A percentile compares a stretch with the other conserved stretches of the same genome.
Evolutionary conservation across 2,797 vertebrate genomes (phyloP).

Genomic region (Anguilla anguilla): DNA sequence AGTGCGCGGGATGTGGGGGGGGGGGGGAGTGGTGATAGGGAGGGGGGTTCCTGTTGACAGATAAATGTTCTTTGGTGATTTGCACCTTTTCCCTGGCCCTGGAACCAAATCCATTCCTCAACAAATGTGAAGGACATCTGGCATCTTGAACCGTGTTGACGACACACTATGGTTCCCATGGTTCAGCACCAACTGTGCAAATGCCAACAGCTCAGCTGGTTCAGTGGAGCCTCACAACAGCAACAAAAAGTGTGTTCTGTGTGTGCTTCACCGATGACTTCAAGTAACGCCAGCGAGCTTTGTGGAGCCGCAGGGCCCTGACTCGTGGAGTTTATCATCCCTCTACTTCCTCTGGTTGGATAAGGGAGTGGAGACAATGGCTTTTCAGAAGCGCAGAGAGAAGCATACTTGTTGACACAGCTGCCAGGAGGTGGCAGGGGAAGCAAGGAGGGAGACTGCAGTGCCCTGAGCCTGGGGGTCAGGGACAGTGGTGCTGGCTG

Average conservation of each 20-base stretch:
- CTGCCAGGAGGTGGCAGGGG: conserved; percentile 57
- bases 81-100: conserved; percentile 30
- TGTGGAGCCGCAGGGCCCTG: not conserved
- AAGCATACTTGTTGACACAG: conserved; percentile 75
- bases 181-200: not conserved
- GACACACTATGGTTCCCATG: not conserved
- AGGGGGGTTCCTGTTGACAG: not conserved
- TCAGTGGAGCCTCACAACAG: not conserved
- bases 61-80: not conserved
- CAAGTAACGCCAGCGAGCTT: not conserved
- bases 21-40: not conserved
- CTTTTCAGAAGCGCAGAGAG: conserved; percentile 63
- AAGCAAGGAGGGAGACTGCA: conserved; percentile 54
- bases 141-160: conserved; percentile 4
- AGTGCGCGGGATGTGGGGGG: not conserved
- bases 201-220: not conserved
- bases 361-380: conserved; percentile 60
- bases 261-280: not conserved
- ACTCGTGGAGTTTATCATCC: conserved; percentile 58
- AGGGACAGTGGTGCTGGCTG: conserved; percentile 32
- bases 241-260: not conserved
- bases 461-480: conserved; percentile 51
- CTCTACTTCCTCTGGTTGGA: conserved; percentile 49
- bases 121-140: conserved; percentile 51
- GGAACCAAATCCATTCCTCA: conserved; percentile 44